Evolutionary conservation across 2,888 invertebrate species (phyloP).

Genomic region (Oxystoma pomonae): DNA sequence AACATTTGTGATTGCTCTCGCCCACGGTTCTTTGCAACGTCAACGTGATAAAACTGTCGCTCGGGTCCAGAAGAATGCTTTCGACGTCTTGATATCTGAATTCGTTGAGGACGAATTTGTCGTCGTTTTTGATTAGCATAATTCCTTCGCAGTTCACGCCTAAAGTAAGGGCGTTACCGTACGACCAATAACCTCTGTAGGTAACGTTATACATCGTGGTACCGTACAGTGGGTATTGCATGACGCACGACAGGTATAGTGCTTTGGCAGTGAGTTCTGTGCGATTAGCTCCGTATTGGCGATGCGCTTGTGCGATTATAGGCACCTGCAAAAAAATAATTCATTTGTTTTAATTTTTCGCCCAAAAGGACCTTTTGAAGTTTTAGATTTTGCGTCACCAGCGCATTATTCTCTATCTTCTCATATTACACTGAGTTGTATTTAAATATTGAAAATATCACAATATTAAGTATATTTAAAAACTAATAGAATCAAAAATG

Average conservation of each 20-base stretch:
- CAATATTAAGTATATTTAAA: too few species aligned
- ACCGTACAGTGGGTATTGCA: slow-evolving; percentile 84
- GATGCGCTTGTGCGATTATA: slow-evolving; percentile 82
- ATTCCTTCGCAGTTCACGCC: slow-evolving; percentile 90
- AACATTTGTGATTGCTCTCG: slow-evolving; percentile 73
- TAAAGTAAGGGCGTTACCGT: slow-evolving; percentile 69
- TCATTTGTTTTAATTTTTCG: too few species aligned
- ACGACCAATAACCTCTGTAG: slow-evolving; percentile 92
- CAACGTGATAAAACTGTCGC: slow-evolving; percentile 88
- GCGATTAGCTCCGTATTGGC: slow-evolving; percentile 88
- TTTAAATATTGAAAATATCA: too few species aligned
- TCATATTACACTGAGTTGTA: too few species aligned
- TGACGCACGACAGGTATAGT: slow-evolving; percentile 88
- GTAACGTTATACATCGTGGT: slow-evolving; percentile 65
- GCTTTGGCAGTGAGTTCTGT: slow-evolving; percentile 90
- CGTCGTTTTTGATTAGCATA: slow-evolving; percentile 85
- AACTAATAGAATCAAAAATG: too few species aligned
- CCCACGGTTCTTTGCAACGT: slow-evolving; percentile 71
- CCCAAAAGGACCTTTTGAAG: too few species aligned
- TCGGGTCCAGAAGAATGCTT: slow-evolving; percentile 85
- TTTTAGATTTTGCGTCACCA: too few species aligned
- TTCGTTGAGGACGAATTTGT: slow-evolving; percentile 87
- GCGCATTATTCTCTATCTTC: too few species aligned
- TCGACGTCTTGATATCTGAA: slow-evolving; percentile 82
- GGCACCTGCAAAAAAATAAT: too few species aligned